Percentiles rank a stretch among this genome's conserved stretches.
phyloP scores from a whole-genome alignment of 2,797 vertebrate genomes.

The Dipus sagitta region DNA sequence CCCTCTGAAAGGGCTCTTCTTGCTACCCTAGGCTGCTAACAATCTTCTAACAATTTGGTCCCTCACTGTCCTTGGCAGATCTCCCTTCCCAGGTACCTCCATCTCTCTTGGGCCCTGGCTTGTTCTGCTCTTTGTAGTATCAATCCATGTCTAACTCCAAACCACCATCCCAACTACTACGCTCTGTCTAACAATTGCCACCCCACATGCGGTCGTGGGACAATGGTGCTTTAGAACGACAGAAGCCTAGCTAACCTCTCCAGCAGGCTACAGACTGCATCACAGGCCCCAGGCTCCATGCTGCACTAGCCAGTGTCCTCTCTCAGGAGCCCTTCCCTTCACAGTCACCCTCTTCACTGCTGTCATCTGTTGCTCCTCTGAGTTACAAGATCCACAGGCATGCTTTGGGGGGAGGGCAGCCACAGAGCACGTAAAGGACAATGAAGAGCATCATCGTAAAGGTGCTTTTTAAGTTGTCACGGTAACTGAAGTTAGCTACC shows the following conservation, averaged over 20 bases:
- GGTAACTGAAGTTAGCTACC: rapidly evolving
- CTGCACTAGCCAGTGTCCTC: rapidly evolving
- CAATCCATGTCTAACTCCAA: neutral
- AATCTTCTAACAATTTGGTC: neutral
- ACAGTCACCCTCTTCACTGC: neutral
- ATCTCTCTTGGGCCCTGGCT: neutral
- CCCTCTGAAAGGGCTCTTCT: neutral
- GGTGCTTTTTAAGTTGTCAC: rapidly evolving
- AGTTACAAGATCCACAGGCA: rapidly evolving
- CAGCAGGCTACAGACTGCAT: rapidly evolving
- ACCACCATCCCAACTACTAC: neutral
- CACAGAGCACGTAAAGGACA: neutral
- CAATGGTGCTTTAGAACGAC: rapidly evolving
- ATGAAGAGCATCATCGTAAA: rapidly evolving
- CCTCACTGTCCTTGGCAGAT: neutral
- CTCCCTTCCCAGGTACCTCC: neutral
- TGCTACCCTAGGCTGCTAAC: rapidly evolving
- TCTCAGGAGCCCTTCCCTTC: rapidly evolving
- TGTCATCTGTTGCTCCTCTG: neutral
- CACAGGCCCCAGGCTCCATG: neutral
- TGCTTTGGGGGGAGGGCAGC: rapidly evolving
- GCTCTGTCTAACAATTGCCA: too few species aligned
- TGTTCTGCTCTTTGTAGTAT: too few species aligned
- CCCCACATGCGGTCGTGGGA: neutral
- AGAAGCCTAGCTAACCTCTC: neutral